Conservation (phyloP, 2,113 vertebrate species). For the Dunckerocampus dactyliophorus region DNA sequence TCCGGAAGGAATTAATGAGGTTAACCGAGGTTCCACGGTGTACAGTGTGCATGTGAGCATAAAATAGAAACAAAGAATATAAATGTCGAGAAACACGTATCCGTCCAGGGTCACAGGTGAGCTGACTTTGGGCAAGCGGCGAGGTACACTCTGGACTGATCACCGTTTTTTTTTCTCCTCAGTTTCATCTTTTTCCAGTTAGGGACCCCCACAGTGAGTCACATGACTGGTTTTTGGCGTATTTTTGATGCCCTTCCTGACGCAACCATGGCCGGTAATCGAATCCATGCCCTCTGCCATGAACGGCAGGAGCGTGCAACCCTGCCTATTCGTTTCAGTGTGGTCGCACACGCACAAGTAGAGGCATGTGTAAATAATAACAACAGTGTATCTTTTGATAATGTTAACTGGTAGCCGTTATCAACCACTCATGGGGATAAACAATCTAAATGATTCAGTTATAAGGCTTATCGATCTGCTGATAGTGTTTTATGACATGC, state of each 20-base stretch:
- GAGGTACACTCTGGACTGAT: too few species aligned
- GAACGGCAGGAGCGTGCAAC: too few species aligned
- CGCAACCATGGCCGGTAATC: too few species aligned
- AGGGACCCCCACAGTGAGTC: background rate
- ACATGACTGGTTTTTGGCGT: too few species aligned
- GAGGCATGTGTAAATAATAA: too few species aligned
- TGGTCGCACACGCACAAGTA: too few species aligned
- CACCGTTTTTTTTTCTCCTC: background rate
- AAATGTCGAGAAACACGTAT: background rate
- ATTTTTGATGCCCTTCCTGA: background rate
- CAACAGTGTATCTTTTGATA: too few species aligned
- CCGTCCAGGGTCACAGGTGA: background rate
- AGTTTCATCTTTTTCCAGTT: background rate
- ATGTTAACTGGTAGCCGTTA: slow-evolving; percentile 4
- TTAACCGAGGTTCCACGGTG: too few species aligned
- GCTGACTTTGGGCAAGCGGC: too few species aligned
- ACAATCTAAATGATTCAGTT: slow-evolving; percentile 24
- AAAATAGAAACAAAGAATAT: background rate
- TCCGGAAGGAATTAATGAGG: too few species aligned
- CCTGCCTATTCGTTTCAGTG: too few species aligned
- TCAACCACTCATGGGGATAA: slow-evolving; percentile 13
- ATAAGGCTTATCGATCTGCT: slow-evolving; percentile 21
- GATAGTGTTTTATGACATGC: slow-evolving; percentile 27
- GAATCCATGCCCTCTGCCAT: too few species aligned
- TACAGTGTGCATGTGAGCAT: background rate